Evolutionary conservation across 53 echinoderm and acorn worm genomes (phyloP).

Genomic region (Holothuria leucospilota): DNA sequence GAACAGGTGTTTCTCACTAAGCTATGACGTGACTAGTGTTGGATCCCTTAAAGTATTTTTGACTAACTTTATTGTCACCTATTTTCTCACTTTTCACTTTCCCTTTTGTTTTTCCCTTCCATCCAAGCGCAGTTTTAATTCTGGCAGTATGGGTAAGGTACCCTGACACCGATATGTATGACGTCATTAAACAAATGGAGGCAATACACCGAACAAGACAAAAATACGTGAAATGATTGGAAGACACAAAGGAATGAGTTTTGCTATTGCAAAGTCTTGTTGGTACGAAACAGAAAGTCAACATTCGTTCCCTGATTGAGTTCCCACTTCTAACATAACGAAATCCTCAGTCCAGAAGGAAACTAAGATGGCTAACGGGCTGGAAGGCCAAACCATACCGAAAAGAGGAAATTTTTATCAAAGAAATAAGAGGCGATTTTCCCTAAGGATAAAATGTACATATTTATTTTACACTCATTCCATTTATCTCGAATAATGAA

Average conservation of each 20-base stretch:
- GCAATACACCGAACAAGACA: background rate
- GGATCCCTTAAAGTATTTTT: no score
- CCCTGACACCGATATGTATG: no score
- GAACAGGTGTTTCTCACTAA: no score
- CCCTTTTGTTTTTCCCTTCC: no score
- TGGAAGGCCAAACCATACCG: background rate
- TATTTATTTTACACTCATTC: constrained; percentile 38
- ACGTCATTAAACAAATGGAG: no score
- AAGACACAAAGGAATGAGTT: background rate
- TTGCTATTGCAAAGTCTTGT: constrained; percentile 39
- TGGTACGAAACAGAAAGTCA: constrained; percentile 44
- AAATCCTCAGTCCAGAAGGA: background rate
- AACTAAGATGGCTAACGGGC: background rate
- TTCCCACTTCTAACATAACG: constrained; percentile 33
- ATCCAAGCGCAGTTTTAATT: no score
- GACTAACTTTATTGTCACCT: no score
- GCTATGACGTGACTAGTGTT: no score
- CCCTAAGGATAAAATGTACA: constrained; percentile 28
- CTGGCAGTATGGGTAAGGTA: no score
- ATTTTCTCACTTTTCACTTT: no score
- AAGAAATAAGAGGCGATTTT: constrained; percentile 1
- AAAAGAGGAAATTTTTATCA: background rate
- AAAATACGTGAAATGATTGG: background rate
- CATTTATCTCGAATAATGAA: constrained; percentile 36
- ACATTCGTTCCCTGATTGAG: constrained; percentile 33